Evolutionary conservation across 2,113 vertebrate genomes (phyloP), one percentile per base, ranked within the genome.

Genomic region (Sapayoa aenigma): DNA sequence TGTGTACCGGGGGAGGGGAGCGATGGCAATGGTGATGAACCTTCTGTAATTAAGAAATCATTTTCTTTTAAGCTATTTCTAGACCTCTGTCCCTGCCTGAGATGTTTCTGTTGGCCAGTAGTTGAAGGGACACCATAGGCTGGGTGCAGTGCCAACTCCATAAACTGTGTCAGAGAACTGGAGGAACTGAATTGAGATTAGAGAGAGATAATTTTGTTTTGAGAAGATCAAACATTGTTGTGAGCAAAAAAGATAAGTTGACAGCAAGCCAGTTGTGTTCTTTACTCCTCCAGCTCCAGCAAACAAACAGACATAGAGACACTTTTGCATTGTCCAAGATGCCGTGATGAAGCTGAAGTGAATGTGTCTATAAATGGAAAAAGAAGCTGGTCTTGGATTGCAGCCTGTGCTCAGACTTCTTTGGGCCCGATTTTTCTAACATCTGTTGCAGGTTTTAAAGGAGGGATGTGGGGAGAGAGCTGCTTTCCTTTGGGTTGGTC

Each of bases 301-400:
- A 95, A 94, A 96, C 96, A 95, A 93, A 96, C 93, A 95, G 88
- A 46, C 74, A 22, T 83, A 81, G 65, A 88, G 44, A 60, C 44
- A n/a, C 84, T 84, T 91, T 52, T 37, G 10, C 81, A 44, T 95
- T 89, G 77, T 93, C 84, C 59, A 76, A 91, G 87, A 95, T 92
- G 89, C 75, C 25, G 28, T 28, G 31, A 75, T 11, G 27, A 41
- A 84, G 66, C 84, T 78, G 80, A 65, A 96, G 62, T 93, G 76
- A 89, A 62, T 11, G 89, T 94, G 92, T 89, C 96, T 97, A 97
- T 96, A 97, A 97, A 97, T 97, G 95, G 94, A 93, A 96, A 82
- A 95, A 96, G 79, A 89, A 88, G 92, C 93, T 91, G 84, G 82
- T 66, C 84, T 94, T 97, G 97, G 97, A 95, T 41, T 84, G 53